Evolutionary conservation across 2,888 invertebrate species (phyloP).

Genomic region (Cremastinae sp.): DNA sequence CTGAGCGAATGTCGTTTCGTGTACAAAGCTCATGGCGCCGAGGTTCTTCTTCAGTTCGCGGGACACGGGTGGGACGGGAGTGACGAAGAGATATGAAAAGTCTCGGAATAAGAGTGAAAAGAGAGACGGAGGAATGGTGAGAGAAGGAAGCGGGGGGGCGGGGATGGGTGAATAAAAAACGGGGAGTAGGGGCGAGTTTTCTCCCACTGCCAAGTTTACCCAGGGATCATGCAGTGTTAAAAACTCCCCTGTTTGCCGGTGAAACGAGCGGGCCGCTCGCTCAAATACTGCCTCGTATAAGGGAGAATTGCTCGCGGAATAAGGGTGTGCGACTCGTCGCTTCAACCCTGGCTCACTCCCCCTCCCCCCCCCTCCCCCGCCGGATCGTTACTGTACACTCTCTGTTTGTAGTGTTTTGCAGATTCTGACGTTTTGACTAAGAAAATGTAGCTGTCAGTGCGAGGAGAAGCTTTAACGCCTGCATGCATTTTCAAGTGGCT

Average conservation of each 20-base stretch:
- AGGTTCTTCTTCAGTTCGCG: conserved; percentile 46
- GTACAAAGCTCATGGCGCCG: conserved; percentile 50
- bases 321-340: conserved; percentile 69
- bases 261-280: conserved; percentile 67
- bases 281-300: conserved; percentile 44
- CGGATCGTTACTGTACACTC: conserved; percentile 78
- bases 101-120: conserved; percentile 64
- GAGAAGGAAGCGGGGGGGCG: conserved; percentile 37
- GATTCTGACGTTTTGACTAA: conserved; percentile 80
- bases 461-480: conserved; percentile 40
- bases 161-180: too few relatives aligned
- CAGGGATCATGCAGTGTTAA: conserved; percentile 80
- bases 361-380: too few relatives aligned
- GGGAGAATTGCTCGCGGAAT: conserved; percentile 65
- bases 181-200: too few relatives aligned
- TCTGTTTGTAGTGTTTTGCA: conserved; percentile 80
- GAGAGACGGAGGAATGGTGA: background rate
- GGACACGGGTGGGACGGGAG: conserved; percentile 49
- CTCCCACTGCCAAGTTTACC: conserved; percentile 73
- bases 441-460: conserved; percentile 65
- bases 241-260: conserved; percentile 79
- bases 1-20: conserved; percentile 55
- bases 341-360: too few relatives aligned
- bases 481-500: conserved; percentile 38
- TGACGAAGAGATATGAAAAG: conserved; percentile 66